Evolutionary conservation across 2,888 invertebrate species (phyloP), one percentile per base, ranked within the genome.

Genomic region (Drosophila cracens): DNA sequence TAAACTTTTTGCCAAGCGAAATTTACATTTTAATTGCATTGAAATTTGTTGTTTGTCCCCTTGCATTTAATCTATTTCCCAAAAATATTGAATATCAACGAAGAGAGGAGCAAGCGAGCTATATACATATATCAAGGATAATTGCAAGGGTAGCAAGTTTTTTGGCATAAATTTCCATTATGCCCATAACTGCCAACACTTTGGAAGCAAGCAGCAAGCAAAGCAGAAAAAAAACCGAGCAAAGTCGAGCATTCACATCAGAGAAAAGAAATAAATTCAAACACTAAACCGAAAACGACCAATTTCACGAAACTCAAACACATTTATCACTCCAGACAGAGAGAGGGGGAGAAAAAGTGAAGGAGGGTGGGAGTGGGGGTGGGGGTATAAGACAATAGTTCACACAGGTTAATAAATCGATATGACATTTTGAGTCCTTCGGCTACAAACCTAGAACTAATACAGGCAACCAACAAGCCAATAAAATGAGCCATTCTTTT

Each of bases 381-480:
- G 8, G 16, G 11, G 10, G 18, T 8, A 67, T 48, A 60, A 77
- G 72, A 84, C 82, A 80, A 84, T 85, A 90, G 89, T 90, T 90
- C 90, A 90, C 82, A 89, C 89, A 87, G 90, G 87, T 87, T 87
- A 90, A 90, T 87, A 87, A 90, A 87, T 87, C 90, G 90, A 90
- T 87, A 87, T 90, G 87, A 90, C 87, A 90, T 90, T 83, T 85
- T 74, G 78, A 78, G 81, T 73, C 71, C 25, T 29, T 34, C 34
- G 62, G 29, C 70, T 43, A 21, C 34, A 34, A 54, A 71, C 61
- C 70, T 64, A 54, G 27, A 71, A 63, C 74, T 71, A 67, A 61
- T 63, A 56, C 52, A 58, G 36, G 43, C 77, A 27, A 25, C 46
- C 79, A 79, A 70, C 74, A 81, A 83, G 76, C 83, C 90, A 86